phyloP scores from a whole-genome alignment of 2,113 vertebrate species.

The Hymenochirus boettgeri region DNA sequence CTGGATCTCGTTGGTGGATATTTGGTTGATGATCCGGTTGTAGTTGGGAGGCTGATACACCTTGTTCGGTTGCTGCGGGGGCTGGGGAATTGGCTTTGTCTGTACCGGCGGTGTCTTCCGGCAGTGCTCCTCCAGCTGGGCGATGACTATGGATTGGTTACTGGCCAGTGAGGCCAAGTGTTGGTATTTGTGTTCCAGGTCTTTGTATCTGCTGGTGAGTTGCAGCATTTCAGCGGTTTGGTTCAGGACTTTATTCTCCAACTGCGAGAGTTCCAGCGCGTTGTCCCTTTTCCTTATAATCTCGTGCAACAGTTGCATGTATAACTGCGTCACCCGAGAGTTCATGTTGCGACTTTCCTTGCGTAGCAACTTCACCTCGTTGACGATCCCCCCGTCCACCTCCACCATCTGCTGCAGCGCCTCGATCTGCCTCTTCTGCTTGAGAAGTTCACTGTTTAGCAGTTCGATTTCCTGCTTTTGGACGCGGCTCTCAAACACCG shows the following conservation, averaged over 20 bases:
- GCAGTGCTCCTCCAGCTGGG: conserved; percentile 87
- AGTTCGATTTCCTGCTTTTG: conserved; percentile 92
- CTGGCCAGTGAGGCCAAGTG: conserved; percentile 85
- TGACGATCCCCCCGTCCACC: conserved; percentile 94
- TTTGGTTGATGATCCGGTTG: conserved; percentile 81
- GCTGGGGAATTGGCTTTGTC: conserved; percentile 55
- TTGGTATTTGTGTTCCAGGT: conserved; percentile 95
- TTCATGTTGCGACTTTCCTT: conserved; percentile 99
- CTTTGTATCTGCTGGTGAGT: conserved; percentile 90
- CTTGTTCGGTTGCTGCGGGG: conserved; percentile 56
- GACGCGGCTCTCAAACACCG: conserved; percentile 81
- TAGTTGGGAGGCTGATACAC: conserved; percentile 60
- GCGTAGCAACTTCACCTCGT: conserved; percentile 91
- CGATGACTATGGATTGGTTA: conserved; percentile 87
- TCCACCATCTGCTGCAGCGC: conserved; percentile 93
- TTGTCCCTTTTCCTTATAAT: conserved; percentile 97
- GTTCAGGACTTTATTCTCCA: conserved; percentile 93
- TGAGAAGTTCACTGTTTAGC: conserved; percentile 89
- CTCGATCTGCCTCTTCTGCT: conserved; percentile 96
- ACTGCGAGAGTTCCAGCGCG: conserved; percentile 87
- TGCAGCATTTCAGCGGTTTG: conserved; percentile 93
- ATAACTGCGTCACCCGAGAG: conserved; percentile 93
- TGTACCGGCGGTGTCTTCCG: conserved; percentile 64
- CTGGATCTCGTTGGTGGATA: conserved; percentile 94
- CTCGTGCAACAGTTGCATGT: conserved; percentile 97